Evolutionary conservation across 2,888 invertebrate genomes (phyloP).

Genomic region (Electrophaes corylata): DNA sequence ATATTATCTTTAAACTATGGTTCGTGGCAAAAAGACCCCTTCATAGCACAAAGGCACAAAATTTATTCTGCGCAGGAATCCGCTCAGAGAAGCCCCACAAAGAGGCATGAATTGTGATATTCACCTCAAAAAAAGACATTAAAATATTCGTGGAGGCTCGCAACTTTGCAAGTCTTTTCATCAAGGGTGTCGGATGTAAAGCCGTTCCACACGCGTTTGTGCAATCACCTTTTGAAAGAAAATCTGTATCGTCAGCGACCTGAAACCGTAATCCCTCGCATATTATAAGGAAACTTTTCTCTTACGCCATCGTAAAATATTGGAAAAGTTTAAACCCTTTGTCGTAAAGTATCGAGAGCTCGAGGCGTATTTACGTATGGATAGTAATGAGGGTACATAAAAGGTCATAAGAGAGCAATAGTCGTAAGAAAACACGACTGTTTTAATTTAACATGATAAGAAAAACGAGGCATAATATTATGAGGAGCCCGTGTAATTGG

Average conservation of each 20-base stretch:
- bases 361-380: slow-evolving; percentile 37
- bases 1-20: slow-evolving; percentile 40
- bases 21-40: slow-evolving; percentile 33
- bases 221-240: slow-evolving; percentile 58
- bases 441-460: slow-evolving; percentile 47
- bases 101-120: slow-evolving; percentile 50
- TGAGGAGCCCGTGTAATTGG: slow-evolving; percentile 46
- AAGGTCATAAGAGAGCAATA: slow-evolving; percentile 40
- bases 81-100: slow-evolving; percentile 44
- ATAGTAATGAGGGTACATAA: slow-evolving; percentile 24
- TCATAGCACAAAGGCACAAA: slow-evolving; percentile 37
- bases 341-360: slow-evolving; percentile 39
- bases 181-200: slow-evolving; percentile 50
- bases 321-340: slow-evolving; percentile 49
- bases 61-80: slow-evolving; percentile 46
- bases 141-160: slow-evolving; percentile 52
- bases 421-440: slow-evolving; percentile 44
- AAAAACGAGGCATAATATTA: slow-evolving; percentile 45
- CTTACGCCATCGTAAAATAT: slow-evolving; percentile 50
- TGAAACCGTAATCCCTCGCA: slow-evolving; percentile 42
- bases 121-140: slow-evolving; percentile 50
- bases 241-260: slow-evolving; percentile 54
- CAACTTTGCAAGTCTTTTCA: slow-evolving; percentile 54
- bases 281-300: slow-evolving; percentile 48
- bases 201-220: slow-evolving; percentile 61